Conservation (phyloP, 1,140 invertebrate genomes). For the Calycopis cecrops region DNA sequence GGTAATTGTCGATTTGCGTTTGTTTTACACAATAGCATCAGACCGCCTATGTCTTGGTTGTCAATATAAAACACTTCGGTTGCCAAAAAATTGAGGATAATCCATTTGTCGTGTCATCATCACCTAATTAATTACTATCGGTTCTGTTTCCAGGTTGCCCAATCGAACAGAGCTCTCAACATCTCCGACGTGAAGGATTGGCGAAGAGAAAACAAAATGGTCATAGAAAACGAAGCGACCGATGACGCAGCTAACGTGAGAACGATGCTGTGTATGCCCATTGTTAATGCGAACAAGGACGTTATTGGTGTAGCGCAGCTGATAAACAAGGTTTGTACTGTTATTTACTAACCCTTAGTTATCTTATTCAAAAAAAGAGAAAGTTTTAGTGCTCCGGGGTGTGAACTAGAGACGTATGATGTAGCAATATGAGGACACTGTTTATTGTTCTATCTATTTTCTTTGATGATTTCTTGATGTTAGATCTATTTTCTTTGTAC, state of each 20-base stretch:
- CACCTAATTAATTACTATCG: slow-evolving; percentile 6
- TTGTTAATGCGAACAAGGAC: slow-evolving; percentile 89
- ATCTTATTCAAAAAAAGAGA: not conserved
- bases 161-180: slow-evolving; percentile 87
- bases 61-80: too few species aligned
- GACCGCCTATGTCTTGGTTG: too few species aligned
- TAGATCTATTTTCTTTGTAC: too few species aligned
- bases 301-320: slow-evolving; percentile 95
- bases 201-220: slow-evolving; percentile 47
- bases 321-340: slow-evolving; percentile 88
- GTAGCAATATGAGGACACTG: too few species aligned
- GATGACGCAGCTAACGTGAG: slow-evolving; percentile 79
- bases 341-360: not conserved
- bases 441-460: too few species aligned
- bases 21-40: too few species aligned
- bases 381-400: too few species aligned
- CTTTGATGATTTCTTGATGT: too few species aligned
- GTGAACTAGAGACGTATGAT: too few species aligned
- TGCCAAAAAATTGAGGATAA: too few species aligned
- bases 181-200: slow-evolving; percentile 83
- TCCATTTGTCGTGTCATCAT: too few species aligned
- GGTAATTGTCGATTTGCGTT: too few species aligned
- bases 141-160: slow-evolving; percentile 82
- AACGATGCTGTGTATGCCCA: slow-evolving; percentile 93
- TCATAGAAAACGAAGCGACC: slow-evolving; percentile 35